Conservation (phyloP, 1,140 invertebrate genomes). For the Archivesica marissinica region DNA sequence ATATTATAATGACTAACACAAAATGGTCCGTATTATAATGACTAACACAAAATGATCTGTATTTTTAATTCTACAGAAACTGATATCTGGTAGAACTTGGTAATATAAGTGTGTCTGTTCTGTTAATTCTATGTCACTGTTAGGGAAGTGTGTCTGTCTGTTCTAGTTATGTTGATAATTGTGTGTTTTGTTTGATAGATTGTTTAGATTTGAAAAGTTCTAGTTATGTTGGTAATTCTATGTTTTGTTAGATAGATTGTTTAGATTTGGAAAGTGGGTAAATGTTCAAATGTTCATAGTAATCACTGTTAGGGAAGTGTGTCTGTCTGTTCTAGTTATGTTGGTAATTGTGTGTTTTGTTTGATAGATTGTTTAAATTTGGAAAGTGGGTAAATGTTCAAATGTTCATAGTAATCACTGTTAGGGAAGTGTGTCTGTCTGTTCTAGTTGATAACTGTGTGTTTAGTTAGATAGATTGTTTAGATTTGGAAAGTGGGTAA, state of each 20-base stretch:
- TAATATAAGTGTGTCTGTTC: not conserved
- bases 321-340: too few relatives aligned
- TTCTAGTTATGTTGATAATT: too few relatives aligned
- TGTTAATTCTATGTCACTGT: too few relatives aligned
- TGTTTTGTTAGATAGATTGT: not conserved
- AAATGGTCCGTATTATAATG: too few relatives aligned
- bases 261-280: not conserved
- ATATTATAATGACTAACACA: too few relatives aligned
- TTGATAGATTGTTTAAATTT: constrained; percentile 1
- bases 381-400: not conserved
- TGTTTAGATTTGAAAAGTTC: not conserved
- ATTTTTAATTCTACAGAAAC: constrained; percentile 22
- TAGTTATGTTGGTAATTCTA: too few relatives aligned
- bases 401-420: not conserved
- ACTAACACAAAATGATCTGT: too few relatives aligned
- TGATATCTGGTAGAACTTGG: constrained; percentile 26
- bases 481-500: not conserved
- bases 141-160: too few relatives aligned
- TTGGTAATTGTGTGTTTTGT: not conserved
- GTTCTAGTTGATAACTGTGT: too few relatives aligned
- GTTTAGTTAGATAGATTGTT: not conserved
- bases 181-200: not conserved
- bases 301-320: too few relatives aligned
- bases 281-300: not conserved
- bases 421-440: too few relatives aligned